Percentiles rank a stretch among this genome's conserved stretches.
phyloP scores from a whole-genome alignment of 1,140 invertebrate genomes.

The Drosophila arawakana region DNA sequence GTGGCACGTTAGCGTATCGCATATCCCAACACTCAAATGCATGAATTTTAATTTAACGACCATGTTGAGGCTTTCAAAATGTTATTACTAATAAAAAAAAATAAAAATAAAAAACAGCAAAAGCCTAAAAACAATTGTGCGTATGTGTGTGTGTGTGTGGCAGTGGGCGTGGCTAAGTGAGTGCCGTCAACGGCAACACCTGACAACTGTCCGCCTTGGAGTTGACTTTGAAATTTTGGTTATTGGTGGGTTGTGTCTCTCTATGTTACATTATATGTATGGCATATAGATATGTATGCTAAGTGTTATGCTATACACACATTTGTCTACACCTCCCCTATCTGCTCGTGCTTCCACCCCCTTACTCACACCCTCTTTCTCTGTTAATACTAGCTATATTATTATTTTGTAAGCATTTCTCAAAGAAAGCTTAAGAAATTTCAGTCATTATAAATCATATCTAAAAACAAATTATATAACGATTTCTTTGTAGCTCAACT shows the following conservation, averaged over 20 bases:
- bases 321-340: background rate
- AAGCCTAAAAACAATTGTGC: constrained; percentile 28
- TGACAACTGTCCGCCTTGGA: constrained; percentile 46
- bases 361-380: no score
- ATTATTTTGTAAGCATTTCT: no score
- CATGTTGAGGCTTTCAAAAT: constrained; percentile 75
- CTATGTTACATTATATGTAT: background rate
- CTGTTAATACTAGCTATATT: no score
- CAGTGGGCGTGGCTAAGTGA: no score
- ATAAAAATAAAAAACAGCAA: constrained; percentile 15
- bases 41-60: constrained; percentile 67
- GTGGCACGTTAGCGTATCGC: constrained; percentile 34
- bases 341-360: no score
- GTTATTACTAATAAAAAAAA: constrained; percentile 81
- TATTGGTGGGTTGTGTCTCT: background rate
- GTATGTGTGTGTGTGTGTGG: background rate
- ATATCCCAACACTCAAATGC: constrained; percentile 54
- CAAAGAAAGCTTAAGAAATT: no score
- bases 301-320: no score
- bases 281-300: no score
- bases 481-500: no score
- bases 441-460: no score
- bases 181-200: constrained; percentile 52
- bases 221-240: background rate
- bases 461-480: no score